Percentiles rank a stretch among this genome's conserved stretches.
Conservation (phyloP, 2,113 vertebrate species). For the Sylvia atricapilla region DNA sequence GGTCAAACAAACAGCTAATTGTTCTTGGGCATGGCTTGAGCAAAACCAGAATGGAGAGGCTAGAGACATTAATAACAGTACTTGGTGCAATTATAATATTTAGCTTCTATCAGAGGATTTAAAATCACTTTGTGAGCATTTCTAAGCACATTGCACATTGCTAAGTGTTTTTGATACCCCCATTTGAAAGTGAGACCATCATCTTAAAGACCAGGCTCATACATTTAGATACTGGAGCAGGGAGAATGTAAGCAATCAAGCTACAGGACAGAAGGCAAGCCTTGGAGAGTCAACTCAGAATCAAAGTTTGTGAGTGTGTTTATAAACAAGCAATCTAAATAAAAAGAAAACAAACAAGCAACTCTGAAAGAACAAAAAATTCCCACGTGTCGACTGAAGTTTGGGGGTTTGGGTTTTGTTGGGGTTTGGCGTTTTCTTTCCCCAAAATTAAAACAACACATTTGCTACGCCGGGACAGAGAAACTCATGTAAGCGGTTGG, state of each 20-base stretch:
- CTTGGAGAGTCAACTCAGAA: background rate
- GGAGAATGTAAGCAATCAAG: background rate
- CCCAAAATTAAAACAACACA: background rate
- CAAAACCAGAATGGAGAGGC: constrained; percentile 22
- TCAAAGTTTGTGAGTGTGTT: background rate
- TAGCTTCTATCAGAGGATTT: constrained; percentile 44
- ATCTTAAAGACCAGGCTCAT: background rate
- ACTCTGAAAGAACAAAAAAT: background rate
- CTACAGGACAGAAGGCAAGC: background rate
- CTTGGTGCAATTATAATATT: constrained; percentile 7
- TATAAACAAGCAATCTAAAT: background rate
- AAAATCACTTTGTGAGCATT: constrained; percentile 15
- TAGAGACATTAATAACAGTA: constrained; percentile 51
- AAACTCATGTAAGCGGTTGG: accelerated
- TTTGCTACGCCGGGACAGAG: background rate
- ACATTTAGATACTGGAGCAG: background rate
- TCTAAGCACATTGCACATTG: background rate
- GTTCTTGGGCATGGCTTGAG: constrained; percentile 33
- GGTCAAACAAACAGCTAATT: constrained; percentile 65
- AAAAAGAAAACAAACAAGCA: background rate
- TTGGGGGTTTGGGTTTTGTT: accelerated
- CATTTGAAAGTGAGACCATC: constrained; percentile 44
- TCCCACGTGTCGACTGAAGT: background rate
- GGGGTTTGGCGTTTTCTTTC: background rate
- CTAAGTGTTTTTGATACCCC: constrained; percentile 38